These are phyloP conservation scores for Synanthedon myopaeformis DNA, from an alignment of 2,888 invertebrate genomes.

Conservation along the genomic window DNA sequence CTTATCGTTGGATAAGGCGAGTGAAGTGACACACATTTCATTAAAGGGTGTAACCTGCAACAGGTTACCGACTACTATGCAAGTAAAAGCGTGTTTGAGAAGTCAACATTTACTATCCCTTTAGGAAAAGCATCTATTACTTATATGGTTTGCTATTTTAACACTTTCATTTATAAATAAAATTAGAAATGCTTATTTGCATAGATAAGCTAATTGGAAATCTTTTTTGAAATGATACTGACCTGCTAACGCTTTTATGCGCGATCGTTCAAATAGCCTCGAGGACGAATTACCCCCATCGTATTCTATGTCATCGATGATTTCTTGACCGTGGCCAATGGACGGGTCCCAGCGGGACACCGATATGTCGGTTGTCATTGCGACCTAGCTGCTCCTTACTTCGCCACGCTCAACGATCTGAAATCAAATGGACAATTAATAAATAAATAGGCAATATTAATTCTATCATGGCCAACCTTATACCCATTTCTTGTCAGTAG, in stretches of 20 bases:
- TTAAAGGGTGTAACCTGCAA: not conserved
- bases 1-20: conserved; percentile 8
- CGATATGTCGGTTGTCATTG: conserved; percentile 97
- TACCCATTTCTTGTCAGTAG: no score
- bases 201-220: no score
- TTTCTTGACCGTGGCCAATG: conserved; percentile 87
- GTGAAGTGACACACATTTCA: conserved; percentile 7
- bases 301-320: conserved; percentile 98
- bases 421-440: conserved; percentile 14
- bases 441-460: no score
- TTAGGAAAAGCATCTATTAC: no score
- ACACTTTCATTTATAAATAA: no score
- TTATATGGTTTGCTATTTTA: no score
- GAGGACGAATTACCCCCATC: conserved; percentile 99
- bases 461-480: no score
- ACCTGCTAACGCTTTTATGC: conserved; percentile 99
- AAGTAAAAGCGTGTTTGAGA: not conserved
- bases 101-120: no score
- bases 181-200: no score
- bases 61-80: not conserved
- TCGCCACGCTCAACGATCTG: conserved; percentile 61
- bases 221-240: conserved; percentile 16
- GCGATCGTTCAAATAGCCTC: conserved; percentile 97
- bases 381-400: conserved; percentile 52
- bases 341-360: conserved; percentile 97